Evolutionary conservation across 2,888 invertebrate genomes (phyloP), one percentile per base, ranked within the genome.

Genomic region (Aspidiotus rigidus): DNA sequence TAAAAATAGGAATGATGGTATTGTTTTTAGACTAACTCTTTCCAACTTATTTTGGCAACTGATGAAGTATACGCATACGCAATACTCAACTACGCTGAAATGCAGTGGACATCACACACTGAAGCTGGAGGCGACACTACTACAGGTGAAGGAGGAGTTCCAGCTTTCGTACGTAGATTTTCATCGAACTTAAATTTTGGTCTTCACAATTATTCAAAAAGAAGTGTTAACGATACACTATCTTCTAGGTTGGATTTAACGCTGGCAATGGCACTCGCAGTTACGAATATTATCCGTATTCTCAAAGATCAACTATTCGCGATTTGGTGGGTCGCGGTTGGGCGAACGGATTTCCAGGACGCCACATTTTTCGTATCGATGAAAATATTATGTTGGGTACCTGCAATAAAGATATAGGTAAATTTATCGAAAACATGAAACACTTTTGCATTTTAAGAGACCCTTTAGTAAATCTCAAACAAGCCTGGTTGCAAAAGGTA

Each of bases 31-130:
- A 93, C 93, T 1, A 97, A 97, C 77, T 93, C 95, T 0, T 98
- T 95, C 81, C 98, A 99, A 86, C 82, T 93, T 83, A 86, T 96
- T 5, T 78, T 98, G 66, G 92, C 90, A 0, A 93, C 95, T 0
- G 93, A 96, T 77, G 95, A 93, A 80, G 90, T 93, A 5, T 88
- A 89, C 76, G 93, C 96, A 0, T 99, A 96, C 77, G 92, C 88
- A 0, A 93, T 99, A 69, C 93, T 93, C 79, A 98, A 98, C 80
- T 99, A 98, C 77, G 84, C 87, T 66, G 86, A 90, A 73, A 85
- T 98, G 71, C 88, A 87, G 75, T 97, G 96, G 93, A 90, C 89
- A 11, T 86, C 89, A 11, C 91, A 93, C 75, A 93, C 94, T 0
- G 92, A 93, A 78, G 93, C 93, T 71, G 90, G 92, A 70, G 93